Percentiles rank a stretch among this genome's conserved stretches.
Evolutionary conservation across 2,113 vertebrate species (phyloP).

Genomic region (Falco punctatus): DNA sequence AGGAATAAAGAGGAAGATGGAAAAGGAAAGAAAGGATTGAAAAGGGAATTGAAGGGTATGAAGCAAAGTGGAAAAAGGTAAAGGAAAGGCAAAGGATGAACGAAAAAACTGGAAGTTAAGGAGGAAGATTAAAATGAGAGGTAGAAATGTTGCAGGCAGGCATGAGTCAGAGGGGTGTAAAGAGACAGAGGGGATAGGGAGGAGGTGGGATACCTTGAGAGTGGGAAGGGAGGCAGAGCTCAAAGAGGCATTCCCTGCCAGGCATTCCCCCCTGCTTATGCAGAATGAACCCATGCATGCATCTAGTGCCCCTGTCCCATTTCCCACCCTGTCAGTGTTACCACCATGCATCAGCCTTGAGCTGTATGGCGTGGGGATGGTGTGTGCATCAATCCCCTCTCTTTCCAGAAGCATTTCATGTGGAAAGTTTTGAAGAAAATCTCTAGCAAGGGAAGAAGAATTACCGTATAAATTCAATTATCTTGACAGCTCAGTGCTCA

Average conservation of each 20-base stretch:
- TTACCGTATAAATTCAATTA: conserved; percentile 47
- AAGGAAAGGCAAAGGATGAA: neutral
- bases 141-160: neutral
- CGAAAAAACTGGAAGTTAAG: neutral
- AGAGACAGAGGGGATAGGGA: neutral
- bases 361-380: rapidly evolving
- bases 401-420: neutral
- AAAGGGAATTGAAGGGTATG: neutral
- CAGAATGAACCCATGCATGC: neutral
- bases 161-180: neutral
- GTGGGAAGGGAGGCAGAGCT: neutral
- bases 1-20: neutral
- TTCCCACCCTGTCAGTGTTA: neutral
- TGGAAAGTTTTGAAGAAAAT: neutral
- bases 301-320: neutral
- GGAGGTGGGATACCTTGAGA: neutral
- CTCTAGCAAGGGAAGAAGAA: neutral
- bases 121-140: neutral
- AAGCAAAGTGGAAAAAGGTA: neutral
- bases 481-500: conserved; percentile 23
- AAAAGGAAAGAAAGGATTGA: neutral
- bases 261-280: neutral
- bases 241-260: neutral
- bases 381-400: neutral
- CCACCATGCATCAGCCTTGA: neutral